These are phyloP conservation scores for Littorina saxatilis DNA, from an alignment of 1,140 invertebrate genomes.

Conservation along the genomic window DNA sequence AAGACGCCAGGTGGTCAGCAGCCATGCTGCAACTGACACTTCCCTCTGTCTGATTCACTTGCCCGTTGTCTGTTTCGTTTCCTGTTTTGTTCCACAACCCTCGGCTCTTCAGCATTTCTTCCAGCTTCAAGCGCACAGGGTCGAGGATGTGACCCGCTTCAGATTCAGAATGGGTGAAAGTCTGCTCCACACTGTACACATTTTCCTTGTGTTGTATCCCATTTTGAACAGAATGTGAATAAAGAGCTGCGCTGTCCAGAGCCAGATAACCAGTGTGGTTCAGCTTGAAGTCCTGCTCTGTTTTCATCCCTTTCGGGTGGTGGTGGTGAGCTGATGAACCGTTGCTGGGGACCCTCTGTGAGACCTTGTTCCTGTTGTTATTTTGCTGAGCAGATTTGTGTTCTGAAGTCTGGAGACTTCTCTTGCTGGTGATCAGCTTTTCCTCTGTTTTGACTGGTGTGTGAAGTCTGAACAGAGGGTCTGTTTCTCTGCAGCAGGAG, in stretches of 20 bases:
- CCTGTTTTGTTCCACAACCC: not conserved
- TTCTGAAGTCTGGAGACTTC: constrained; percentile 60
- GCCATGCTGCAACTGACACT: not conserved
- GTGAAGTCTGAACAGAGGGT: constrained; percentile 90
- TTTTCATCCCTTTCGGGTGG: not conserved
- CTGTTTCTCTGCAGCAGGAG: constrained; percentile 82
- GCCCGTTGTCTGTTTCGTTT: not conserved
- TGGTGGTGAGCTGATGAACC: too few species aligned
- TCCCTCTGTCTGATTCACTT: not conserved
- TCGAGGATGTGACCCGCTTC: constrained; percentile 2
- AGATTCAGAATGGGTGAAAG: too few species aligned
- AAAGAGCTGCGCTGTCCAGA: not conserved
- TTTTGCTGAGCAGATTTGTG: constrained; percentile 43
- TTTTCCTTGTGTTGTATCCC: too few species aligned
- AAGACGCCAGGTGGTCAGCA: too few species aligned
- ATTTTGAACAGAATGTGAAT: too few species aligned
- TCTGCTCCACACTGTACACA: too few species aligned
- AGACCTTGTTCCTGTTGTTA: constrained; percentile 61
- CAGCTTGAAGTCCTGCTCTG: not conserved
- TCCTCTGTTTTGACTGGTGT: constrained; percentile 78
- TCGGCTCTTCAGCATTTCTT: constrained; percentile 27
- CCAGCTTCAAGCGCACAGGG: constrained; percentile 23
- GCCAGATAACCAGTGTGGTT: not conserved
- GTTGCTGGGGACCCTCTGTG: not conserved
- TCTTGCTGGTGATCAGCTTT: constrained; percentile 66